These are phyloP conservation scores for Podarcis lilfordi DNA, from an alignment of 2,797 vertebrate species.

Conservation along the genomic window DNA sequence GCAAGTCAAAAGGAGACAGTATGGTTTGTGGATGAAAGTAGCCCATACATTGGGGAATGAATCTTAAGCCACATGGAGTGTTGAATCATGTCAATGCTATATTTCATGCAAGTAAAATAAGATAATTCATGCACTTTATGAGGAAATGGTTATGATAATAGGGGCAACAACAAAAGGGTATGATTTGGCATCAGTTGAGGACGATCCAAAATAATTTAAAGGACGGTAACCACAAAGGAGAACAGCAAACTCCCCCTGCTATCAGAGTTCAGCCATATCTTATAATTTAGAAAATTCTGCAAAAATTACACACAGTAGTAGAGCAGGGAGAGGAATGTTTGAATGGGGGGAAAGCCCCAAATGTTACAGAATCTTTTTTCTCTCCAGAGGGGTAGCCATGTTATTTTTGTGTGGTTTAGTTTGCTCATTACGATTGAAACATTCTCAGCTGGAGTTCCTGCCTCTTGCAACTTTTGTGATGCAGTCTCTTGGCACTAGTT, in stretches of 20 bases:
- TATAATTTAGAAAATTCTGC: fast-evolving
- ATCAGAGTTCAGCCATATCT: fast-evolving
- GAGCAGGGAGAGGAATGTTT: background rate
- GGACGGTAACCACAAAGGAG: background rate
- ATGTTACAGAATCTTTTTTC: background rate
- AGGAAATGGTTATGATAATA: slow-evolving; percentile 24
- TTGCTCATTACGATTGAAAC: slow-evolving; percentile 13
- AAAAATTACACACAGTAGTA: background rate
- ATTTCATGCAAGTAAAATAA: slow-evolving; percentile 16
- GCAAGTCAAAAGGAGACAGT: slow-evolving; percentile 21
- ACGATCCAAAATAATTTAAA: background rate
- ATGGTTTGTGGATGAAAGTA: slow-evolving; percentile 9
- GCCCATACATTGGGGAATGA: slow-evolving; percentile 17
- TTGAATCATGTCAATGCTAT: slow-evolving; percentile 22
- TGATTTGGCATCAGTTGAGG: background rate
- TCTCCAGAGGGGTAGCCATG: too few species aligned
- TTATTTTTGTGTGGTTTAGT: slow-evolving; percentile 10
- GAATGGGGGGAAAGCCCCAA: background rate
- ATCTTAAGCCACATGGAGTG: slow-evolving; percentile 37
- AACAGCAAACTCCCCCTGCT: fast-evolving
- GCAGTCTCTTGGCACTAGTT: background rate
- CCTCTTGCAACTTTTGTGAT: background rate
- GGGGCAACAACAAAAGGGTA: background rate
- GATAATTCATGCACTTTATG: background rate
- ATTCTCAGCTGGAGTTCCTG: background rate